phyloP scores from a whole-genome alignment of 2,888 invertebrate species.

The Cheilosia vernalis region DNA sequence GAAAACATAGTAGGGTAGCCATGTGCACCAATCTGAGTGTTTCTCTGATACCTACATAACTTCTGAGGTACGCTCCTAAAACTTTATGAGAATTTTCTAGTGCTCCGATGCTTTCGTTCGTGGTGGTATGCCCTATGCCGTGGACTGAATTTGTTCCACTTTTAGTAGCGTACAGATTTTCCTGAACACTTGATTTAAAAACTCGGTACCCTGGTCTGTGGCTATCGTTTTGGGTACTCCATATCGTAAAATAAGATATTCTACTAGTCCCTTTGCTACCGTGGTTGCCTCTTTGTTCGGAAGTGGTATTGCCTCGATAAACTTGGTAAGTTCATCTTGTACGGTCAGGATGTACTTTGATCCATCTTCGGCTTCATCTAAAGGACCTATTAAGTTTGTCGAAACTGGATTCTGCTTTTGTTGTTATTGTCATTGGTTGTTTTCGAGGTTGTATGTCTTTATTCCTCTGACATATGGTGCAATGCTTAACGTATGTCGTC shows the following conservation, averaged over 20 bases:
- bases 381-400: neutral
- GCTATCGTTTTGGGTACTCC: neutral
- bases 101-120: constrained; percentile 20
- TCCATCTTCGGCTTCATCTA: too few relatives aligned
- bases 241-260: neutral
- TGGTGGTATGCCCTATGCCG: neutral
- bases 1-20: constrained; percentile 1
- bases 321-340: neutral
- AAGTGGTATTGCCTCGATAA: neutral
- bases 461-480: neutral
- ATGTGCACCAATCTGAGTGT: neutral
- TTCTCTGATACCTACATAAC: constrained; percentile 30
- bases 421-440: neutral
- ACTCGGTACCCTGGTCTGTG: neutral
- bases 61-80: neutral
- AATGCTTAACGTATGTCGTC: neutral
- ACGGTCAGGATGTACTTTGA: neutral
- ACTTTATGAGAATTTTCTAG: constrained; percentile 27
- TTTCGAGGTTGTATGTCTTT: neutral
- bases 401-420: neutral
- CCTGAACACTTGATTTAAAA: neutral
- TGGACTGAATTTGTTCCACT: neutral
- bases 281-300: neutral
- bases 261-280: neutral
- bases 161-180: neutral